Conservation (phyloP, 2,888 invertebrate genomes). For the Pterostichus niger region DNA sequence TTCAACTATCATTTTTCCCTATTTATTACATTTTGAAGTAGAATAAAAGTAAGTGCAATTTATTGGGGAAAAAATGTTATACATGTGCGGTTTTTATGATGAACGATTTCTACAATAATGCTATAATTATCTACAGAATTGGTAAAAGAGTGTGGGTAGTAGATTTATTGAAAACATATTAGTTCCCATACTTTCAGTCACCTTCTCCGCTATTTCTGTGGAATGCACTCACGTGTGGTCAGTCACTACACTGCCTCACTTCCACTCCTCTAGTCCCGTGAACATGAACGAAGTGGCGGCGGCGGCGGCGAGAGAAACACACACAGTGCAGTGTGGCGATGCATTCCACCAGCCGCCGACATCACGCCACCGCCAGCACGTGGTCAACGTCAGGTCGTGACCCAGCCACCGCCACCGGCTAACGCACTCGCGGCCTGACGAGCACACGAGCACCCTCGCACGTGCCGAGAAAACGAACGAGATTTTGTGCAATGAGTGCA, state of each 20-base stretch:
- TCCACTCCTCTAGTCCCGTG: neutral
- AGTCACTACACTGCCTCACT: neutral
- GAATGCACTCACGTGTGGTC: conserved; percentile 56
- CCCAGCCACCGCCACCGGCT: conserved; percentile 35
- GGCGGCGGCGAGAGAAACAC: neutral
- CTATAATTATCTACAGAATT: too few species aligned
- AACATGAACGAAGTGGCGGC: neutral
- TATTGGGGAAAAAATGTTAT: too few species aligned
- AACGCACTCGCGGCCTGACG: conserved; percentile 8
- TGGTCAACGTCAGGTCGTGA: conserved; percentile 61
- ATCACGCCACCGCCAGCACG: conserved; percentile 38
- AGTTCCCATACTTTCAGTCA: neutral
- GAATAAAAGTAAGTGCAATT: too few species aligned
- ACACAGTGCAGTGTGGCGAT: neutral
- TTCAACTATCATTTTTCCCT: too few species aligned
- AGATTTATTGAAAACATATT: too few species aligned
- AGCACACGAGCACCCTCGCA: conserved; percentile 9
- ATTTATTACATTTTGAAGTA: too few species aligned
- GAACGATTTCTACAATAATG: too few species aligned
- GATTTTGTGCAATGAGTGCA: neutral
- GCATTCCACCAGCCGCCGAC: neutral
- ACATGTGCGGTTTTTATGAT: too few species aligned
- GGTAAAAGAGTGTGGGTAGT: too few species aligned
- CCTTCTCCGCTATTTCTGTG: neutral
- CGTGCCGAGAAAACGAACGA: conserved; percentile 28